phyloP scores from a whole-genome alignment of 2,888 invertebrate genomes.

The Cosmia trapezina region DNA sequence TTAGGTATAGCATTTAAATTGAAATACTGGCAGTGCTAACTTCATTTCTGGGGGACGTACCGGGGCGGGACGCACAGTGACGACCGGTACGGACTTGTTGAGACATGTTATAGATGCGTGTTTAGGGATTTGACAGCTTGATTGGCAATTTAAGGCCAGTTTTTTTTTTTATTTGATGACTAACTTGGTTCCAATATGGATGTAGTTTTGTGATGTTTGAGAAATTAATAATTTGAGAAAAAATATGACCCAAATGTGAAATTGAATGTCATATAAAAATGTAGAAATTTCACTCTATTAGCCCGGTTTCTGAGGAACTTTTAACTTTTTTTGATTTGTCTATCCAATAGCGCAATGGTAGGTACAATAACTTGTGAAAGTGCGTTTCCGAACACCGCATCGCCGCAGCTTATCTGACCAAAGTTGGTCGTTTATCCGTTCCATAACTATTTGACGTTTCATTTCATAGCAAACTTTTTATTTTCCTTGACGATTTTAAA shows the following conservation, averaged over 20 bases:
- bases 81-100: conserved; percentile 18
- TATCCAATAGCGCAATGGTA: no score
- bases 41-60: conserved; percentile 84
- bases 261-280: not conserved
- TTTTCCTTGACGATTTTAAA: no score
- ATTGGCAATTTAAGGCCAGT: not conserved
- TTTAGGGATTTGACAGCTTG: not conserved
- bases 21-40: conserved; percentile 85
- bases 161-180: not conserved
- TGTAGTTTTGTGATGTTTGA: not conserved
- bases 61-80: conserved; percentile 70
- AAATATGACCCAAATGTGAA: not conserved
- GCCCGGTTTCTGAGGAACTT: no score
- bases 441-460: no score
- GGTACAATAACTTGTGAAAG: no score
- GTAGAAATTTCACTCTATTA: not conserved
- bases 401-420: no score
- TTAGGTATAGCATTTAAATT: conserved; percentile 87
- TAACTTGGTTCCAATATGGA: not conserved
- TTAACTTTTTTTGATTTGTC: no score
- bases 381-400: no score
- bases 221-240: not conserved
- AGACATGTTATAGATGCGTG: conserved; percentile 21
- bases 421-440: no score
- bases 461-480: no score